Percentiles rank a stretch among this genome's conserved stretches.
phyloP scores from a whole-genome alignment of 2,888 invertebrate genomes.

The Meiosimyza decipiens region DNA sequence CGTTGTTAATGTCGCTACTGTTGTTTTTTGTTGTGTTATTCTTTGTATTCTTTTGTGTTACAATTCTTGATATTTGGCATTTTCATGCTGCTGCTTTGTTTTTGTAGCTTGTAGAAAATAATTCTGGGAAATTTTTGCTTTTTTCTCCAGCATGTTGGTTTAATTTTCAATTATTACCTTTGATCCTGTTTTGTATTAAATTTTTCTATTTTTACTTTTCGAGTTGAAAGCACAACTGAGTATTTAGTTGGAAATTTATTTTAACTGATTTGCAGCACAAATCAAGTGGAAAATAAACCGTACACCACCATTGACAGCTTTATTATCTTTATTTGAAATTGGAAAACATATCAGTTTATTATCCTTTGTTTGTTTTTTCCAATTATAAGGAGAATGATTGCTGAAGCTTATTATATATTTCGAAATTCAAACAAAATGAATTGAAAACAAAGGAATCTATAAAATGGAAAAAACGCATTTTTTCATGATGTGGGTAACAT shows the following conservation, averaged over 20 bases:
- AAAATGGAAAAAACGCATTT: too few species aligned
- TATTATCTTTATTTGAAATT: too few species aligned
- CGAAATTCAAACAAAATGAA: too few species aligned
- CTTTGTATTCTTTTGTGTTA: not conserved
- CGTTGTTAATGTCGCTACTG: conserved; percentile 27
- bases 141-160: not conserved
- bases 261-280: not conserved
- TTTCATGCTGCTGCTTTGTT: conserved; percentile 6
- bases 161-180: conserved; percentile 31
- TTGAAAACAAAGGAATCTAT: too few species aligned
- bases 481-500: too few species aligned
- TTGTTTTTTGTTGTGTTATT: conserved; percentile 11
- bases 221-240: not conserved
- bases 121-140: not conserved
- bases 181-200: not conserved
- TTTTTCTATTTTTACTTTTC: not conserved
- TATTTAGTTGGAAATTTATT: not conserved
- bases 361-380: too few species aligned
- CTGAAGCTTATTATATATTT: too few species aligned
- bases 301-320: too few species aligned
- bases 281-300: too few species aligned
- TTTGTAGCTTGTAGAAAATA: conserved; percentile 10
- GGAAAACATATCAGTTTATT: too few species aligned
- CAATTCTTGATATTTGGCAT: conserved; percentile 7
- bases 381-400: too few species aligned